Conservation (phyloP, 1,140 invertebrate genomes). For the Eriocheir sinensis region DNA sequence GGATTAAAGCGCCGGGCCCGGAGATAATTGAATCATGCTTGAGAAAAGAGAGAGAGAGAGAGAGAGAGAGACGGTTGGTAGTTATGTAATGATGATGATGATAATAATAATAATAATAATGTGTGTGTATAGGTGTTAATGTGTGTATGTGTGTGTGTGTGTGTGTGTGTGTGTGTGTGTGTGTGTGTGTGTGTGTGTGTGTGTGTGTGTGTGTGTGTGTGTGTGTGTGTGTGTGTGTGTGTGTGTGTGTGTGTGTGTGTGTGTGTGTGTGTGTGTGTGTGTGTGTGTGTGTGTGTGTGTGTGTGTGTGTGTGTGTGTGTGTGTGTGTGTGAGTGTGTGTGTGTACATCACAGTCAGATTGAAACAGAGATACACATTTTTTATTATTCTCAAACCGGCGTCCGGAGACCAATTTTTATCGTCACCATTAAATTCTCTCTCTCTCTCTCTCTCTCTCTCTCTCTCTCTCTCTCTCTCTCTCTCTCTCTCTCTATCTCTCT, state of each 20-base stretch:
- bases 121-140: not conserved
- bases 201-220: slow-evolving; percentile 17
- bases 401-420: not conserved
- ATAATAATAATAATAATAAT: too few relatives aligned
- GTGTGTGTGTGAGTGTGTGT: slow-evolving; percentile 31
- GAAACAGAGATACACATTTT: too few relatives aligned
- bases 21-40: not conserved
- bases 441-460: too few relatives aligned
- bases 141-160: slow-evolving; percentile 34
- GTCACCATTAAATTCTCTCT: not conserved
- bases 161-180: slow-evolving; percentile 5
- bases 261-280: slow-evolving; percentile 7
- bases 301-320: not conserved
- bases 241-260: slow-evolving; percentile 18
- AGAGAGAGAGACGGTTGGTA: not conserved
- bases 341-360: not conserved
- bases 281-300: slow-evolving; percentile 1
- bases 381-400: too few relatives aligned
- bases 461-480: too few relatives aligned
- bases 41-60: not conserved
- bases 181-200: slow-evolving; percentile 6
- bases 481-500: too few relatives aligned
- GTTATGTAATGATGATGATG: not conserved
- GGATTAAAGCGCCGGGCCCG: not conserved
- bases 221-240: slow-evolving; percentile 7